Conservation (phyloP, 1,140 invertebrate genomes). For the Trypoxylus dichotomus region DNA sequence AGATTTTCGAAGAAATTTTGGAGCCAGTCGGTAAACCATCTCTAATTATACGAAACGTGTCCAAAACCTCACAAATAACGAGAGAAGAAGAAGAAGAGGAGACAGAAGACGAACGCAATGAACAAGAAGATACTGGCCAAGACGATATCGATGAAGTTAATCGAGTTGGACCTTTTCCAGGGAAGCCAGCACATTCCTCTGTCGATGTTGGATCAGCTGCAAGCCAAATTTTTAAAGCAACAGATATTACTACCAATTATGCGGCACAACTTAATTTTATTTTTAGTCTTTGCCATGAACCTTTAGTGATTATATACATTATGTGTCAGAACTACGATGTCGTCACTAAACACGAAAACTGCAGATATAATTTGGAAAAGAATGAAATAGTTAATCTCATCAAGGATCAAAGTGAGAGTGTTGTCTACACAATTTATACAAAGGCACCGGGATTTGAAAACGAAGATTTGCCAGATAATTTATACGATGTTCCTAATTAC, state of each 20-base stretch:
- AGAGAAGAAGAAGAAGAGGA: slow-evolving; percentile 45
- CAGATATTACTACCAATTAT: slow-evolving; percentile 40
- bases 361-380: slow-evolving; percentile 54
- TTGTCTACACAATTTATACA: slow-evolving; percentile 32
- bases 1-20: slow-evolving; percentile 55
- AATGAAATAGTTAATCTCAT: slow-evolving; percentile 43
- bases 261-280: slow-evolving; percentile 48
- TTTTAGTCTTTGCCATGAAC: slow-evolving; percentile 47
- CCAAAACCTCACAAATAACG: slow-evolving; percentile 36
- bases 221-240: slow-evolving; percentile 33
- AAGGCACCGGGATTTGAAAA: slow-evolving; percentile 11
- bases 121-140: slow-evolving; percentile 40
- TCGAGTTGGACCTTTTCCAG: slow-evolving; percentile 15
- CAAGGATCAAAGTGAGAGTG: slow-evolving; percentile 29
- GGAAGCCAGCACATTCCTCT: neutral
- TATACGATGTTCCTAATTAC: slow-evolving; percentile 31
- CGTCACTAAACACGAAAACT: slow-evolving; percentile 52
- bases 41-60: slow-evolving; percentile 31
- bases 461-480: slow-evolving; percentile 37
- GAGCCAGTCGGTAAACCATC: slow-evolving; percentile 47
- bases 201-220: slow-evolving; percentile 25
- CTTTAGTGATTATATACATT: slow-evolving; percentile 59
- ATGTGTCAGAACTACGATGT: slow-evolving; percentile 59
- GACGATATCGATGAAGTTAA: slow-evolving; percentile 37
- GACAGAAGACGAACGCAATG: neutral